Evolutionary conservation across 2,113 vertebrate genomes (phyloP).

Genomic region (Myrmecophaga tridactyla): DNA sequence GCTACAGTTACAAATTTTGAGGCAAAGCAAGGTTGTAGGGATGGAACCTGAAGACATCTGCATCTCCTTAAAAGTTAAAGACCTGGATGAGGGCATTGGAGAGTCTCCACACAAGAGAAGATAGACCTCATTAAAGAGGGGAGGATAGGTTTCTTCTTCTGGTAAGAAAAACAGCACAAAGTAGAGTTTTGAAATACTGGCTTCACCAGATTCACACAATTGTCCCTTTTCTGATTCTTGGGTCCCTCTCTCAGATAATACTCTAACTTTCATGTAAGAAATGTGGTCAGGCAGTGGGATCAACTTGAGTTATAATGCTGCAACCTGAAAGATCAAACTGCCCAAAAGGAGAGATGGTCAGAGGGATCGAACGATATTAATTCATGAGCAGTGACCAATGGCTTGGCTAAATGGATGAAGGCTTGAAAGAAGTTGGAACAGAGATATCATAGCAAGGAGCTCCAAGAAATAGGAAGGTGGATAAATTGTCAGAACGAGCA

Average conservation of each 20-base stretch:
- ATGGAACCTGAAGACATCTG: not conserved
- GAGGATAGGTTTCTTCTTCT: not conserved
- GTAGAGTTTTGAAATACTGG: not conserved
- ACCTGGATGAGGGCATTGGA: accelerated
- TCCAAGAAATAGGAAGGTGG: not conserved
- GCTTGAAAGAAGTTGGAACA: not conserved
- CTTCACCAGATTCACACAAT: not conserved
- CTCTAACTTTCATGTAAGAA: not conserved
- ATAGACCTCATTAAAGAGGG: not conserved
- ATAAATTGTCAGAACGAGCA: not conserved
- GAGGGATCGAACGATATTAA: not conserved
- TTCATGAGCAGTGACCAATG: not conserved
- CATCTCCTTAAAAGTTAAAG: not conserved
- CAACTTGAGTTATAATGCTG: not conserved
- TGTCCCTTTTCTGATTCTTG: not conserved
- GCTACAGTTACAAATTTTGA: not conserved
- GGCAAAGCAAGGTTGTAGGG: not conserved
- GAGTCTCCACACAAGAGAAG: not conserved
- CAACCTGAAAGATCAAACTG: not conserved
- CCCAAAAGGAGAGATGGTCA: not conserved
- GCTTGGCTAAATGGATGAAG: not conserved
- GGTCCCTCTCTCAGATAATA: not conserved
- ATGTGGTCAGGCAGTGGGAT: not conserved
- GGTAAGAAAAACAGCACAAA: not conserved
- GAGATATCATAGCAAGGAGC: not conserved